Conservation (phyloP, 2,113 vertebrate species). For the Actinemys pallida region DNA sequence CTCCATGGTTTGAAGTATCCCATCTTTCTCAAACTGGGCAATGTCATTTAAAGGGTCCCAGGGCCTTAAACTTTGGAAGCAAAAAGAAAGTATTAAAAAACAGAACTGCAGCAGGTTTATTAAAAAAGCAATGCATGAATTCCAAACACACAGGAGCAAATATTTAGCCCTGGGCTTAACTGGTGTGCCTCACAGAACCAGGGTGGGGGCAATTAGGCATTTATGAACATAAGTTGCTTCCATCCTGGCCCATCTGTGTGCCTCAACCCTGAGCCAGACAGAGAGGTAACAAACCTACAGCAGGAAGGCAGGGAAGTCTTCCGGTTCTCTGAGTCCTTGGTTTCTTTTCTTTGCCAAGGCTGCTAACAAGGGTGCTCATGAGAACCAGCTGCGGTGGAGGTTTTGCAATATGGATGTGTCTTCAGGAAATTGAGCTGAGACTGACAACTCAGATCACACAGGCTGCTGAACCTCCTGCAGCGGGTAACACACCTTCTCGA, state of each 20-base stretch:
- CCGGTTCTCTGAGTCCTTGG: not conserved
- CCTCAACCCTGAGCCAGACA: not conserved
- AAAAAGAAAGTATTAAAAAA: constrained; percentile 18
- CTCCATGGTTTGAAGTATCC: constrained; percentile 89
- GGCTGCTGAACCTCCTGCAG: not conserved
- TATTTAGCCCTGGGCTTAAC: not conserved
- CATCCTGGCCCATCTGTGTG: not conserved
- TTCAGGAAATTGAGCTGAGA: not conserved
- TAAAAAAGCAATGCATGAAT: not conserved
- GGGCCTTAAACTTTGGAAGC: constrained; percentile 82
- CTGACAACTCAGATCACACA: not conserved
- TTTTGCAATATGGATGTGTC: not conserved
- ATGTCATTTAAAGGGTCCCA: constrained; percentile 90
- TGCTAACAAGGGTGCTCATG: not conserved
- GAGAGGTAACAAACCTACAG: not conserved
- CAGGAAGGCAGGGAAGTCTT: not conserved
- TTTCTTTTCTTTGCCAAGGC: not conserved
- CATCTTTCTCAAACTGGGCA: constrained; percentile 91
- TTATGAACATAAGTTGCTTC: not conserved
- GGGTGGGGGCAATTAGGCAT: not conserved
- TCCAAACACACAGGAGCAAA: not conserved
- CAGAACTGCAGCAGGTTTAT: not conserved
- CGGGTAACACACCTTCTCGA: not conserved
- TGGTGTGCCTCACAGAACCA: not conserved
- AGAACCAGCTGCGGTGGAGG: not conserved